Base-by-base conservation (phyloP, 2,797 vertebrate genomes). In the Oreochromis grahami region DNA sequence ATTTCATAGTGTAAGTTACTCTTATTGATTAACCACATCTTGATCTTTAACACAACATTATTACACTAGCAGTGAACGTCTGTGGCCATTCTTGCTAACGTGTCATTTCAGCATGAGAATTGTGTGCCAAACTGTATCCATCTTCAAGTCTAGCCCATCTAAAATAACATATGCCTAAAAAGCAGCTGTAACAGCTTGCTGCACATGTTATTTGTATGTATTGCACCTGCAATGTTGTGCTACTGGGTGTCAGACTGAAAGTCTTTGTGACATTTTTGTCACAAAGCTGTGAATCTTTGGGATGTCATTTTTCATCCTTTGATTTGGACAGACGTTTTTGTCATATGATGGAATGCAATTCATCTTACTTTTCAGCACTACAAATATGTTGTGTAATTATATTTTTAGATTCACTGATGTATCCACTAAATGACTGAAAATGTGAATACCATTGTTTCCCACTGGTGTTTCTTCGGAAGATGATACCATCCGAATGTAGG, bases 161-260 rank as follows among this genome's bases (percentile, higher is more conserved):
- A 0, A 55, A 55, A 55, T 26, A 55, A 8, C 12, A 26, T 7
- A 26, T 55, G 53, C 53, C 53, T 55, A 1, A 26, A 26, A 26
- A 26, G 24, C 53, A 55, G 21, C 53, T 55, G 13, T 26, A 55
- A 8, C 24, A 55, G 53, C 53, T 55, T 55, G 7, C 24, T 55
- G 24, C 24, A 55, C 24, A 14, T 26, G 24, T 26, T 8, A 14
- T 3, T 0, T 0, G 0, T 55, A 55, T 26, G 4, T 55, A 0
- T 55, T 55, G 1, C 53, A 55, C 24, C 1, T 55, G 53, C 53
- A 55, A 55, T 8, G 13, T 55, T 55, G 24, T 55, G 12, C 24
- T 55, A 14, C 24, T 55, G 24, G 12, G 0, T 5, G 2, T 55
- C 4, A 55, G 13, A 55, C 24, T 55, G 53, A 55, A 55, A 26